These are phyloP conservation scores for Chondrilla cf. caribensis DNA, from an alignment of 37 sponge, comb jelly and placozoan genomes.

Conservation along the genomic window DNA sequence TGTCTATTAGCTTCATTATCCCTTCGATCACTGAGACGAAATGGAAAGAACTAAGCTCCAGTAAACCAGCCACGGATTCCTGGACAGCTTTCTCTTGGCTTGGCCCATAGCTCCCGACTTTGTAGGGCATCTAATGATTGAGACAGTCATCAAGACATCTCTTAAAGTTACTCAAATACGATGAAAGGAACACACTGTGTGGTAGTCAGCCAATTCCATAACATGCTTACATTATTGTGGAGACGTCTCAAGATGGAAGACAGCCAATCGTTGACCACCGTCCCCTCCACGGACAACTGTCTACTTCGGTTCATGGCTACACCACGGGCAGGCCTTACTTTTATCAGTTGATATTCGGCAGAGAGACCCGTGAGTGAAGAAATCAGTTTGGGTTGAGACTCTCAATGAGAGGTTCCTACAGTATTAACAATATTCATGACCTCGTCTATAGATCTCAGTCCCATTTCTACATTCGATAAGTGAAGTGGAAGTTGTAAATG, in stretches of 20 bases:
- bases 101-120: not conserved
- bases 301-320: not conserved
- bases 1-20: constrained; percentile 2
- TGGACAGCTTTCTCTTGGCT: constrained; percentile 6
- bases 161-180: not conserved
- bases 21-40: constrained; percentile 6
- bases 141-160: not conserved
- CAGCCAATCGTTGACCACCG: constrained; percentile 13
- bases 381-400: no score
- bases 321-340: no score
- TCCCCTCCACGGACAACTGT: constrained; percentile 11
- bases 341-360: no score
- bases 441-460: no score
- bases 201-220: not conserved
- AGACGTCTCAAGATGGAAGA: constrained; percentile 23
- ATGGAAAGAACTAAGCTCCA: not conserved
- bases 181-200: not conserved
- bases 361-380: no score
- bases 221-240: not conserved
- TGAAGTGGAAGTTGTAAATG: no score
- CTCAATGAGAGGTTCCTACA: no score
- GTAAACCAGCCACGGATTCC: not conserved
- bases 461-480: no score
- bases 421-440: no score
- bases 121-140: constrained; percentile 6